Base-by-base conservation (phyloP, 2,797 vertebrate genomes). In the Enteromius thamalakanensis region DNA sequence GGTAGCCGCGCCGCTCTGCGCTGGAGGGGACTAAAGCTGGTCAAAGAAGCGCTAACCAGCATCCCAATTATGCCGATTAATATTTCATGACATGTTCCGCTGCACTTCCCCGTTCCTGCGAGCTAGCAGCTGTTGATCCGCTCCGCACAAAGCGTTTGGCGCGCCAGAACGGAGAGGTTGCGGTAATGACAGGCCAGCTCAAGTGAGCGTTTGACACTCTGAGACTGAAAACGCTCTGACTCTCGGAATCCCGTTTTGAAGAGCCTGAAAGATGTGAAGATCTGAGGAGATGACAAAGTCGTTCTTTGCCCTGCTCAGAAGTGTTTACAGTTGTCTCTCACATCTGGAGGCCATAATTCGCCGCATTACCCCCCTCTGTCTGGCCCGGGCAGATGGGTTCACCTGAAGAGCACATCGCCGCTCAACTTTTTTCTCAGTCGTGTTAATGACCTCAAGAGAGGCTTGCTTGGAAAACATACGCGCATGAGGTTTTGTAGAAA, bases 331-430 rank as follows among this genome's bases (percentile, higher is more conserved):
- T 86, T 78, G 84, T 89, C 87, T 81, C 29, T 42, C 69, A 85
- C 89, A 90, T 89, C 86, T 88, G 89, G 86, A 87, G 84, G 67
- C 86, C 83, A 84, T 90, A 75, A 87, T 80, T 82, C 11, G 64
- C 68, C 26, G n/a, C 45, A 64, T 74, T 70, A 64, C 53, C 53
- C 64, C 70, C 70, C 62, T 51, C 37, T 65, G 19, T 74, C 47
- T 26, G 32, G 45, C 47, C 45, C 34, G 9, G 49, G 67, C 26
- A 60, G 45, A 68, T 47, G 72, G 84, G 77, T 85, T 87, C 70
- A 87, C 74, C 84, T 81, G 81, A 78, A 87, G 42, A 81, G 80
- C 77, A 70, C 34, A 26, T 17, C 32, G 12, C 34, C 37, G 4
- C 51, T 68, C 23, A 34, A 65, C 62, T 75, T 10, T 32, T 32